Percentiles rank a stretch among this genome's conserved stretches.
phyloP scores from a whole-genome alignment of 2,888 invertebrate species.

The Enchytraeus crypticus region DNA sequence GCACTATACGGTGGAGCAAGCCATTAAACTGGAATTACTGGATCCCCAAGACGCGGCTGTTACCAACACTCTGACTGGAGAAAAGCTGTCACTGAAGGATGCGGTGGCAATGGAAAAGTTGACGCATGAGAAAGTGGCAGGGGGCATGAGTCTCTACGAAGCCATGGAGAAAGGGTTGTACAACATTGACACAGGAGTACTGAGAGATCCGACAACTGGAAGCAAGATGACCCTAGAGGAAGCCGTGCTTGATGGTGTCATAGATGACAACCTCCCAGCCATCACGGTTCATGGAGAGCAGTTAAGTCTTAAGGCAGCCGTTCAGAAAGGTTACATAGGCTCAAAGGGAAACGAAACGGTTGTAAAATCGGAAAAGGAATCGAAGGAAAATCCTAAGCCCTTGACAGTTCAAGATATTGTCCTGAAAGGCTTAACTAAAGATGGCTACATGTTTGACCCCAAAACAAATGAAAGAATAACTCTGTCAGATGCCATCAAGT shows the following conservation, averaged over 20 bases:
- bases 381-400: background rate
- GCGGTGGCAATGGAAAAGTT: conserved; percentile 13
- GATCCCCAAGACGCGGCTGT: conserved; percentile 27
- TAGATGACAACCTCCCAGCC: conserved; percentile 45
- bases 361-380: background rate
- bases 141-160: conserved; percentile 1
- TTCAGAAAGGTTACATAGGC: conserved; percentile 48
- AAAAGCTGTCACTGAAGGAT: conserved; percentile 47
- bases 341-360: background rate
- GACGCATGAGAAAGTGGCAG: background rate
- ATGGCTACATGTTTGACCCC: conserved; percentile 21
- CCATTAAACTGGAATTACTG: conserved; percentile 24
- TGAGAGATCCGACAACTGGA: conserved; percentile 62
- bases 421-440: background rate
- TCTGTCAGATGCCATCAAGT: conserved; percentile 65
- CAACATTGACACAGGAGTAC: conserved; percentile 36
- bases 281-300: conserved; percentile 15
- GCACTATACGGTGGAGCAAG: conserved; percentile 19
- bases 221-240: conserved; percentile 67
- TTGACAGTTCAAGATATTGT: background rate
- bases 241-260: conserved; percentile 69
- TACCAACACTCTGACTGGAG: conserved; percentile 49
- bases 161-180: conserved; percentile 52
- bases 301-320: conserved; percentile 64
- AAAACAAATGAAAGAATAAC: conserved; percentile 54